Evolutionary conservation across 2,888 invertebrate genomes (phyloP), one percentile per base, ranked within the genome.

Genomic region (Chymomyza caudatula): DNA sequence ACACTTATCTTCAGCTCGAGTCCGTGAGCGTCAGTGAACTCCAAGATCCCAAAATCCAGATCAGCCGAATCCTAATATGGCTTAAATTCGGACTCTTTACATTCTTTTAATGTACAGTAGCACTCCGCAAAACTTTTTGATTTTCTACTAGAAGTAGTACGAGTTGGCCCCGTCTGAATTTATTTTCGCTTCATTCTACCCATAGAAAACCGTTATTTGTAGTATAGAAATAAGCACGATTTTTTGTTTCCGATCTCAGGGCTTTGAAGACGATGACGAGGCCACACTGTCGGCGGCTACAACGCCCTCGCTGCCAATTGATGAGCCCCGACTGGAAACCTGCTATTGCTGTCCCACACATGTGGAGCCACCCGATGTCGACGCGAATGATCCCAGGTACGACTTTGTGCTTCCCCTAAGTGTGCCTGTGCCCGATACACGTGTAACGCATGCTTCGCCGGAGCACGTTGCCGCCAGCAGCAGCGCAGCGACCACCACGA

Each of bases 261-360:
- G 84, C 8, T 87, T 87, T 13, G 91, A 92, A 13, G 92, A 92
- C 6, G 90, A 91, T 76, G 93, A 93, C 65, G 93, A 93, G 69
- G 92, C 92, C 63, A 93, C 93, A 0, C 81, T 93, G 13, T 93
- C 93, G 47, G 90, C 90, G 17, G 93, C 92, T 59, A 91, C 91
- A 0, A 91, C 91, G 84, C 77, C 89, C 4, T 55, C 90, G 6
- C 69, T 89, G 62, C 88, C 88, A 13, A 67, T 70, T 13, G 85
- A 86, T 55, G 85, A 89, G 19, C 70, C 82, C 5, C 78, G 77
- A 6, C 43, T 85, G 55, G 88, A 88, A 52, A 65, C 71, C 15
- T 88, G 88, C 66, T 83, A 85, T 51, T 88, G 89, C 56, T 88
- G 88, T 59, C 77, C 88, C 49, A 42, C 77, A 4, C 89, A 88